Base-by-base conservation (phyloP, 2,888 invertebrate species). In the Cacoxenus indagator region DNA sequence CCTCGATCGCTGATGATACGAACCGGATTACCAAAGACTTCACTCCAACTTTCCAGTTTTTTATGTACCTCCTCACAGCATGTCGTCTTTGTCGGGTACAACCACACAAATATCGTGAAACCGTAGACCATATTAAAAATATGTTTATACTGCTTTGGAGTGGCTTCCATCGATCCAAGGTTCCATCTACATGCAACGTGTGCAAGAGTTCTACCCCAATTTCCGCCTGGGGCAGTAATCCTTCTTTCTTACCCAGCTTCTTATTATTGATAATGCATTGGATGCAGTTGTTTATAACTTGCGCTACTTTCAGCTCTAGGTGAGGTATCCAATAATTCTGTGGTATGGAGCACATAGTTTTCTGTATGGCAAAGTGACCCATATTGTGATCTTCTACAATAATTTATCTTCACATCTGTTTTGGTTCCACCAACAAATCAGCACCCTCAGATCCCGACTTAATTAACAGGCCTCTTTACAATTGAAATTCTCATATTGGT, bases 381-480 rank as follows among this genome's bases (percentile, higher is more conserved):
- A 31, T 31, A 31, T 59, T 59, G 19, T 59, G 31, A 2, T 29
- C 59, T 6, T 59, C 37, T 11, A 31, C 5, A 31, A 59, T 29
- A 17, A 59, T 59, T 31, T 59, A 29, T 59, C 19, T 29, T 37
- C 31, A 37, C 69, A 71, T 64, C 22, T 19, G 55, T 51, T 66
- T 69, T 31, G 70, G 69, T 19, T 67, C 66, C 31, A 68, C 70
- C 51, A 73, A 51, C 27, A 72, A 29, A 24, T 70, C 65, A 31
- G 9, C 31, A 37, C 69, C 67, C 8, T 73, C 22, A 1, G n/a
- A n/a, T n/a, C 67, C 66, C n/a, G 22, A 26, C 64, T 71, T 67
- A 14, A 43, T 67, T 29, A 70, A 14, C 26, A 71, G 29, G 6
- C 45, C 69, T 11, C 68, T 62, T 67, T 67, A 64, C 9, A 65